A percentile compares a stretch with the other conserved stretches of the same genome.
phyloP scores from a whole-genome alignment of 1,140 invertebrate species.

The Anastatus disparis region DNA sequence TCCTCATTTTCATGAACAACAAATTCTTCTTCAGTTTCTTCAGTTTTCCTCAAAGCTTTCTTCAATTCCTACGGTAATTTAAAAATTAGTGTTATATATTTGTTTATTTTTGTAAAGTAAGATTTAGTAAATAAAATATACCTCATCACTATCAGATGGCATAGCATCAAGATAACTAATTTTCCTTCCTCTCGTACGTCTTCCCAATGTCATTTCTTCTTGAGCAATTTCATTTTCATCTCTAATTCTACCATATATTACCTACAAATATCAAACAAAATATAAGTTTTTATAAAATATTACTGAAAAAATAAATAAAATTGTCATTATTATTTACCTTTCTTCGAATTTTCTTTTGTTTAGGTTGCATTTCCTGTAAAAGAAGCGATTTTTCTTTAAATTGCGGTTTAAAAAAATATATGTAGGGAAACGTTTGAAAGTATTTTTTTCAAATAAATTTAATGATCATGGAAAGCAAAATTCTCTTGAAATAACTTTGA shows the following conservation, averaged over 20 bases:
- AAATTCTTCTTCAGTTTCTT: slow-evolving; percentile 71
- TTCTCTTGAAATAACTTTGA: no score
- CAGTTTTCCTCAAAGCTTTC: slow-evolving; percentile 61
- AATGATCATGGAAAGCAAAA: no score
- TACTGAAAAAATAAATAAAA: slow-evolving; percentile 10
- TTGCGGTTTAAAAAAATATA: neutral
- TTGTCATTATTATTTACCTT: slow-evolving; percentile 49
- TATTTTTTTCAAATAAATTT: no score
- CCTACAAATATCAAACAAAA: slow-evolving; percentile 51
- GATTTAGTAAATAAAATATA: slow-evolving; percentile 57
- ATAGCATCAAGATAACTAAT: slow-evolving; percentile 77
- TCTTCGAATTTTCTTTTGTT: slow-evolving; percentile 60
- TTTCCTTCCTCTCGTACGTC: slow-evolving; percentile 75
- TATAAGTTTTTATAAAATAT: no score
- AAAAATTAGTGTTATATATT: neutral
- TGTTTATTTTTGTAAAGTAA: no score
- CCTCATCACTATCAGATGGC: slow-evolving; percentile 75
- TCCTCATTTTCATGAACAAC: slow-evolving; percentile 67
- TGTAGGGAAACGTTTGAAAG: neutral
- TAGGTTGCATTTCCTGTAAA: slow-evolving; percentile 39
- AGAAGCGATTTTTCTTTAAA: neutral
- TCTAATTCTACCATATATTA: slow-evolving; percentile 70
- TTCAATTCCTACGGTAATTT: slow-evolving; percentile 58
- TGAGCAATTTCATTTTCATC: slow-evolving; percentile 63
- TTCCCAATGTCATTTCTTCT: slow-evolving; percentile 63